These are phyloP conservation scores for Siphamia tubifer DNA, from an alignment of 2,113 vertebrate genomes.

Conservation along the genomic window DNA sequence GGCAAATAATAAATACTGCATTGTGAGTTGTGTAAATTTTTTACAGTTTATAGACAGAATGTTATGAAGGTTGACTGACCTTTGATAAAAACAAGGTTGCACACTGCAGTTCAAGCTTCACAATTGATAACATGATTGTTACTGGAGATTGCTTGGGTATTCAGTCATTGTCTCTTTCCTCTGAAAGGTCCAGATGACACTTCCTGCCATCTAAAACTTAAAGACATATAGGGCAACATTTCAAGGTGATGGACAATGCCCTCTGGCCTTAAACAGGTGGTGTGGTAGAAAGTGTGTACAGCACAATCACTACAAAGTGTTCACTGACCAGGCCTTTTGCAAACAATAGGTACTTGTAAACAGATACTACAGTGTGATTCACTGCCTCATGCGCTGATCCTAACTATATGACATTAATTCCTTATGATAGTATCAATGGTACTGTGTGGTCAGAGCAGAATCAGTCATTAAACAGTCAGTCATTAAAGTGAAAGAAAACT, in stretches of 20 bases:
- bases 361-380: too few relatives aligned
- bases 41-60: background rate
- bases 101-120: background rate
- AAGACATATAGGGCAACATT: background rate
- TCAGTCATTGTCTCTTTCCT: background rate
- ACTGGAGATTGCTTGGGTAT: background rate
- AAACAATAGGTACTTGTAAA: background rate
- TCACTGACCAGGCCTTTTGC: background rate
- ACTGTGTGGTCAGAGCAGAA: too few relatives aligned
- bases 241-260: background rate
- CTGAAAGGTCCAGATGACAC: background rate
- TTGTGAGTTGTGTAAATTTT: too few relatives aligned
- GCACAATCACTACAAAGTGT: background rate
- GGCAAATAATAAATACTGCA: too few relatives aligned
- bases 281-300: background rate
- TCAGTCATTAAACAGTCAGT: too few relatives aligned
- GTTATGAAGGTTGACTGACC: background rate
- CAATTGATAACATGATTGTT: background rate
- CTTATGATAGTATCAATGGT: too few relatives aligned
- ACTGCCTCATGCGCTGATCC: too few relatives aligned
- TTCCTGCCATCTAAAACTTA: conserved; percentile 12
- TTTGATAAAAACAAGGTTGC: background rate
- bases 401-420: too few relatives aligned
- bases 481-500: too few relatives aligned
- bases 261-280: conserved; percentile 1